Conservation (phyloP, 2,797 vertebrate genomes). For the Trichosurus vulpecula region DNA sequence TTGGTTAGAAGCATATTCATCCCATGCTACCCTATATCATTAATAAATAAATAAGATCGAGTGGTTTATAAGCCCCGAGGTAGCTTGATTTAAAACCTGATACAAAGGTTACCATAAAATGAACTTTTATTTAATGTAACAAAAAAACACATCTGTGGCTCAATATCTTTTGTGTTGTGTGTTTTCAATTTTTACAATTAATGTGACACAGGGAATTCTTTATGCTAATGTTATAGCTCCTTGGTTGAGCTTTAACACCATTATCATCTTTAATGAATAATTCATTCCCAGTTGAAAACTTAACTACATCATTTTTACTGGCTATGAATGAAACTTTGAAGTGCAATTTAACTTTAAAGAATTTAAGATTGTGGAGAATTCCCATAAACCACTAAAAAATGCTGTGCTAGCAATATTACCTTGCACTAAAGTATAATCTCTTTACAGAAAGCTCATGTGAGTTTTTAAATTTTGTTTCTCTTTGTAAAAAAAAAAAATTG, state of each 20-base stretch:
- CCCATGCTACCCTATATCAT: conserved; percentile 58
- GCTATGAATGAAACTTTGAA: conserved; percentile 86
- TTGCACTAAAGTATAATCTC: conserved; percentile 68
- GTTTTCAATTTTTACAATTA: conserved; percentile 87
- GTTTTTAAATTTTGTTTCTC: conserved; percentile 71
- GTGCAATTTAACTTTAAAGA: conserved; percentile 85
- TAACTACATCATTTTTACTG: conserved; percentile 87
- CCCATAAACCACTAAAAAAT: conserved; percentile 81
- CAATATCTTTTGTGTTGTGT: conserved; percentile 78
- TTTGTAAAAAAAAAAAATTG: conserved; percentile 52
- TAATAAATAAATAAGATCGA: conserved; percentile 83
- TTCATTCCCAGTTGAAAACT: conserved; percentile 86
- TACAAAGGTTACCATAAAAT: conserved; percentile 78
- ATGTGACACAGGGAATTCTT: conserved; percentile 84
- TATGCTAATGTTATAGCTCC: conserved; percentile 87
- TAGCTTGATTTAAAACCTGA: conserved; percentile 74
- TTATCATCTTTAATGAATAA: conserved; percentile 88
- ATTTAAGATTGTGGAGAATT: conserved; percentile 82
- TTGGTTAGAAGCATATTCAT: conserved; percentile 61
- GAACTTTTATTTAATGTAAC: conserved; percentile 81
- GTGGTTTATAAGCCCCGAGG: conserved; percentile 72
- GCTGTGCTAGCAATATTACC: conserved; percentile 76
- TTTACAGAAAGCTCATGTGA: conserved; percentile 61
- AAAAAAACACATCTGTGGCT: conserved; percentile 72
- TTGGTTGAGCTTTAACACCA: conserved; percentile 82